Base-by-base conservation (phyloP, 1,140 invertebrate genomes). In the Lucilia cuprina region DNA sequence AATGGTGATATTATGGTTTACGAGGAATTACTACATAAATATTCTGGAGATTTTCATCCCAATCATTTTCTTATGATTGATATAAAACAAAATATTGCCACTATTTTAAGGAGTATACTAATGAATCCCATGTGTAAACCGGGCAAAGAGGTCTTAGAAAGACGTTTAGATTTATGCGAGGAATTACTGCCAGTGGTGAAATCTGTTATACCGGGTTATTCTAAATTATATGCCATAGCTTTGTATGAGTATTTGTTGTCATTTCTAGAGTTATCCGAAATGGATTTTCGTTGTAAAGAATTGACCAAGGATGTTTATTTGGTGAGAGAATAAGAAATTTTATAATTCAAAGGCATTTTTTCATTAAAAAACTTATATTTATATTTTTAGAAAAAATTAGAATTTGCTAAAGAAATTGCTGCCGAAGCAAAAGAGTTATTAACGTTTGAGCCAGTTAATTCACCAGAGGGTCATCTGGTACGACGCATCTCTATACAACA, bases 211-310 rank as follows among this genome's bases (percentile, higher is more conserved):
- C 95, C 95, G 0, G 96, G 96, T 80, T 93, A 96, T 87, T 96
- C 95, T 10, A 93, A 96, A 86, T 92, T 93, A 86, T 88, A 91
- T 94, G 95, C 94, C 60, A 94, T 96, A 70, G 93, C 95, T 12
- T 88, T 96, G 70, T 96, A 96, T 83, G 95, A 97, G 91, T 92
- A 96, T 83, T 94, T 96, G 86, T 91, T 94, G 13, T 93, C 95
- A 1, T 91, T 94, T 80, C 91, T 94, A 17, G 93, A 94, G 84
- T 88, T 96, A 12, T 93, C 94, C 0, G 88, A 90, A 55, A 82
- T 89, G 14, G 86, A 89, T 82, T 90, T 88, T 83, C 50, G 80
- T 84, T 86, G 34, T 85, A 89, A 74, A 83, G 86, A 47, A 85
- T 88, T 85, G n/a, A 19, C 2, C 2, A 75, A 78, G 25, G 84